Evolutionary conservation across 2,888 invertebrate genomes (phyloP), one percentile per base, ranked within the genome.

Genomic region (Punctoribates punctum): DNA sequence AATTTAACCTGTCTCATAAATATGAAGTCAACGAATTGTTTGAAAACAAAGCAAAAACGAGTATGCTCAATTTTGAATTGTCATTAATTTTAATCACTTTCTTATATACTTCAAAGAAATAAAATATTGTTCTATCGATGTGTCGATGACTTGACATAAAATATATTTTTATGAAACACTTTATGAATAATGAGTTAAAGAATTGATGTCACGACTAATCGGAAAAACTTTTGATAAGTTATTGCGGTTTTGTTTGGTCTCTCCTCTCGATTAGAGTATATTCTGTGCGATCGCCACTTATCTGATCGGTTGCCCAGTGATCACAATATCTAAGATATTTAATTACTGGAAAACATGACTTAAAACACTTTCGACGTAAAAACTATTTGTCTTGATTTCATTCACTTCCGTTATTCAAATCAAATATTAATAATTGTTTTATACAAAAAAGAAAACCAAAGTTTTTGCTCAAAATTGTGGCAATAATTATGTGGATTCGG

Each of bases 231-330:
- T 17, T 51, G 20, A 51, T 51, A 51, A 51, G n/a, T 3, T 6
- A 51, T 51, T n/a, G 20, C 51, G n/a, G 51, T 42, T 1, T 42
- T 11, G 42, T 42, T 42, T 42, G 42, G 42, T 5, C 42, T 13
- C 42, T 42, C 13, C 42, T 42, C 42, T 42, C 13, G 42, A 42
- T 20, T n/a, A 54, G n/a, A 13, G 13, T 20, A 54, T n/a, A n/a
- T 54, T 1, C n/a, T 20, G n/a, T 54, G 17, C 4, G 15, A 27
- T 27, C 11, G 23, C 9, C 9, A 1, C 13, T 57, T 62, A 62
- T 70, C 38, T 20, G 6, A 38, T 70, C 17, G 25, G 72, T 72
- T 72, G 72, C 72, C 17, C 20, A 72, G 72, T 42, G 48, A 72
- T 48, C 23, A 27, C 72, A 72, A 8, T 13, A 46, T 23, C 38